Evolutionary conservation across 2,797 vertebrate genomes (phyloP), one percentile per base, ranked within the genome.

Genomic region (Macrochelys suwanniensis): DNA sequence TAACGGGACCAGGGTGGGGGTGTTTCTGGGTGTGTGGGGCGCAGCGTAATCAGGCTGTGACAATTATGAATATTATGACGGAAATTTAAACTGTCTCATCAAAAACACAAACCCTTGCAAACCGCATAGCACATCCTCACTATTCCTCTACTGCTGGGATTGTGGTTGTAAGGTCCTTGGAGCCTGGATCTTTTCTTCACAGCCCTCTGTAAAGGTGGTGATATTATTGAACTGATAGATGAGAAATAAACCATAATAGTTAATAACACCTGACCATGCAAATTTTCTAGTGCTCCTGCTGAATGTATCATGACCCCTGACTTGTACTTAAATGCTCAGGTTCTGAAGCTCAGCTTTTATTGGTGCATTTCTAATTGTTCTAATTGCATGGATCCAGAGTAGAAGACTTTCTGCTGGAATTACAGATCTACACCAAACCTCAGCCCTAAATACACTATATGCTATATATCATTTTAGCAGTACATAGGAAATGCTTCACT

Each of bases 331-430:
- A 37, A 65, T 65, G 61, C 33, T 65, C 61, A n/a, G 8, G 33
- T 37, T 68, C 17, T 68, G n/a, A 68, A 68, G 65, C 65, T 37
- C 17, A 68, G 65, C 5, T 21, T 37, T 37, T 21, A 16, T 16
- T n/a, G n/a, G 4, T 2, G 0, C 19, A 3, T 1, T 26, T 50
- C 1, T 6, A 2, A 13, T 1, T 6, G 47, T 23, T 23, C 3
- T 68, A 3, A 80, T 9, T 42, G 31, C 0, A 42, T 21, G 81
- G 81, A 50, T 37, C 53, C 8, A 25, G 23, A 17, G 19, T 10
- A 12, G n/a, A n/a, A 1, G n/a, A 37, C 33, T 57, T 2, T 5
- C 51, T 68, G 42, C 33, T 68, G 94, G 47, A 42, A 2, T 83
- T 92, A 28, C 61, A 61, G 65, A 57, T 56, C 28, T 77, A 80